Percentiles rank a stretch among this genome's conserved stretches.
Conservation (phyloP, 2,797 vertebrate species). For the Eulemur coronatus region DNA sequence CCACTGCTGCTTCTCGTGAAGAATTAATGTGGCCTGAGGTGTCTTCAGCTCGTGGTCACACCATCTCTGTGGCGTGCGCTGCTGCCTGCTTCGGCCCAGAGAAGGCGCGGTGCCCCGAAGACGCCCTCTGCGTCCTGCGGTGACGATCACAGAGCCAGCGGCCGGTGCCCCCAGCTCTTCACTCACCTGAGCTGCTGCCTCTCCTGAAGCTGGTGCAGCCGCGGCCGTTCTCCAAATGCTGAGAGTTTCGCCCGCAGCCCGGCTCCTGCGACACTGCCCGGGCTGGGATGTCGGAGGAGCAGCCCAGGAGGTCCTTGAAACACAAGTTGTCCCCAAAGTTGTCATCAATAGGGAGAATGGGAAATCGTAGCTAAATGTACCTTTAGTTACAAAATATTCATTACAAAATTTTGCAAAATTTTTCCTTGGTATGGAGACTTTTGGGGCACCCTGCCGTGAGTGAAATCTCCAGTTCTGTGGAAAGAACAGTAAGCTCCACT, state of each 20-base stretch:
- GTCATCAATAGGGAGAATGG: too few relatives aligned
- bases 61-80: accelerated
- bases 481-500: too few relatives aligned
- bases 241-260: accelerated
- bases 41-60: accelerated
- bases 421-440: too few relatives aligned
- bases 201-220: neutral
- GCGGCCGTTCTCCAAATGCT: neutral
- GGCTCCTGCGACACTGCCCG: accelerated
- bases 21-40: accelerated
- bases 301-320: neutral
- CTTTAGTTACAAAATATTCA: too few relatives aligned
- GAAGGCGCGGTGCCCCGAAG: neutral
- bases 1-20: neutral
- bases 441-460: too few relatives aligned
- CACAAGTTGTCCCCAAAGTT: too few relatives aligned
- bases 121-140: accelerated
- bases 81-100: neutral
- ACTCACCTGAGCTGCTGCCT: neutral
- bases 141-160: neutral
- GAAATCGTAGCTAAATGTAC: too few relatives aligned
- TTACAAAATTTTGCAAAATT: too few relatives aligned
- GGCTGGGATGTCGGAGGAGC: too few relatives aligned
- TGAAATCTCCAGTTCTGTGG: neutral
- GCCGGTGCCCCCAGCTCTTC: accelerated